phyloP scores from a whole-genome alignment of 2,797 vertebrate species.

The Clarias platycephalus region DNA sequence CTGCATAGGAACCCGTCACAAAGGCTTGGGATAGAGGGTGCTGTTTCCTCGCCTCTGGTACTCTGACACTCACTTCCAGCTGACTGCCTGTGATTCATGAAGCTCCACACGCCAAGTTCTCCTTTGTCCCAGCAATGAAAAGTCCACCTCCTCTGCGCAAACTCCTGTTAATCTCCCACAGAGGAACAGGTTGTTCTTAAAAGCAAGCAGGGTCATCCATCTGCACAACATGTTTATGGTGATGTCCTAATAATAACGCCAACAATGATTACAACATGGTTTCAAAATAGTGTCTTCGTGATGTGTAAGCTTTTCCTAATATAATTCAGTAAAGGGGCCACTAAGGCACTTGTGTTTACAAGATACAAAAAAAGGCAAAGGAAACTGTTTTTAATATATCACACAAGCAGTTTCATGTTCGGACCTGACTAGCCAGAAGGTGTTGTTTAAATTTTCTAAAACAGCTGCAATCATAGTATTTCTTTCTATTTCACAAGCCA shows the following conservation, averaged over 20 bases:
- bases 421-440: not conserved
- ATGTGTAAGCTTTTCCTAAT: not conserved
- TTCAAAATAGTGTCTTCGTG: not conserved
- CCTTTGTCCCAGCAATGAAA: constrained; percentile 1
- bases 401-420: not conserved
- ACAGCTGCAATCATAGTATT: not conserved
- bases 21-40: constrained; percentile 47
- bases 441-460: not conserved
- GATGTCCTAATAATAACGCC: constrained; percentile 12
- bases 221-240: constrained; percentile 13
- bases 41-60: constrained; percentile 47
- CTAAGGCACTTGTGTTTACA: not conserved
- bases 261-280: not conserved
- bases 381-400: not conserved
- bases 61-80: constrained; percentile 5
- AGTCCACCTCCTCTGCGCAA: constrained; percentile 2
- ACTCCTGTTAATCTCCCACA: constrained; percentile 9
- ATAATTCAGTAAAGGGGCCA: not conserved
- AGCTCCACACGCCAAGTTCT: constrained; percentile 15
- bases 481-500: not conserved
- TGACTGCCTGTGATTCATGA: constrained; percentile 32
- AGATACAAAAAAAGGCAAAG: not conserved
- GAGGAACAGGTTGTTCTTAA: constrained; percentile 28
- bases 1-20: constrained; percentile 13
- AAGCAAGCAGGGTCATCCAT: not conserved